Base-by-base conservation (phyloP, 1,140 invertebrate species). In the Telenomus remus region DNA sequence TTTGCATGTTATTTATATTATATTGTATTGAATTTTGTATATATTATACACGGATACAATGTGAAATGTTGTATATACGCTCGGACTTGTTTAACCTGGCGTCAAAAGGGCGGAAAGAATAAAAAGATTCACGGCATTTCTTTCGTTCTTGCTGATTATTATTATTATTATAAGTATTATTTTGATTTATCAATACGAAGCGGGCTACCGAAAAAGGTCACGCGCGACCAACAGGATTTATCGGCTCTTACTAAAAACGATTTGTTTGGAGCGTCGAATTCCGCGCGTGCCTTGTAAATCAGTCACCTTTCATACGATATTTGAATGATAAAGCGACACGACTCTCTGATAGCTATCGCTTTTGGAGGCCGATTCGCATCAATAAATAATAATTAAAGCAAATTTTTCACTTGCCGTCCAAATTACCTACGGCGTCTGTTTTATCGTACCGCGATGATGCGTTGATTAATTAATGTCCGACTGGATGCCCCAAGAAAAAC, bases 201-300 rank as follows among this genome's bases (percentile, higher is more conserved):
- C 5, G 7, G 33, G 65, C 65, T 69, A 59, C 65, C 37, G 48
- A 69, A 69, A 53, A 69, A 59, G 49, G 55, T 69, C 49, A 47
- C 65, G 47, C 46, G 37, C 46, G 16, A 16, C 46, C 7, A 48
- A 34, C 55, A 60, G 16, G 49, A 69, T 69, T 69, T 60, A 69
- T 69, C 6, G 14, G 35, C 54, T 59, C 57, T 70, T 37, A 43
- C 19, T 42, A 35, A 42, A 47, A 48, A 51, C 14, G 49, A 54
- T 70, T 70, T 55, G 51, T 70, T 70, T 70, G 35, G 35, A 15
- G 34, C 51, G 16, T 61, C 27, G 35, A 12, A 61, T 70, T 70
- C 66, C 57, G 13, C 35, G 57, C 57, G 57, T 61, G 57, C 57
- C 66, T 70, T 49, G 51, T 61, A 55, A 70, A 70, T 70, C 57